These are phyloP conservation scores for Chelmon rostratus DNA, from an alignment of 2,797 vertebrate species.

Conservation along the genomic window DNA sequence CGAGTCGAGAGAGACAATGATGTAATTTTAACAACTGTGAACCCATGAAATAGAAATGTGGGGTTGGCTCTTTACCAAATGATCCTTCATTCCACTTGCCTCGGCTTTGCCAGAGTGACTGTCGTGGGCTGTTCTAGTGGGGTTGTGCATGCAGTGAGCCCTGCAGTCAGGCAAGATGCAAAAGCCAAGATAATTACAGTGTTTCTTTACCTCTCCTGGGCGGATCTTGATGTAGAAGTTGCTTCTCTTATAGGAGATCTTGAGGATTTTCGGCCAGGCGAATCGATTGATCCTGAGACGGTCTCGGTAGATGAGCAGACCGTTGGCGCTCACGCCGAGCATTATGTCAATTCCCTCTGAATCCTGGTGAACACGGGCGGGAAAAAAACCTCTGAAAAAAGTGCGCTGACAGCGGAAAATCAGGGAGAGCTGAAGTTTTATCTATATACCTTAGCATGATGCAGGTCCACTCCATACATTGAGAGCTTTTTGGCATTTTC, in stretches of 20 bases:
- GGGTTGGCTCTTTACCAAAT: slow-evolving; percentile 53
- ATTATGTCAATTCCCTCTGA: slow-evolving; percentile 99
- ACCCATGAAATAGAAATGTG: slow-evolving; percentile 70
- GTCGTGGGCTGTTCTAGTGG: slow-evolving; percentile 34
- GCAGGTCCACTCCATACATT: slow-evolving; percentile 98
- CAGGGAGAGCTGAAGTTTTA: not conserved
- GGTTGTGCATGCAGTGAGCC: slow-evolving; percentile 54
- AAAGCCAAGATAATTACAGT: slow-evolving; percentile 2
- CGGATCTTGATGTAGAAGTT: slow-evolving; percentile 99
- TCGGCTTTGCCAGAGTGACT: slow-evolving; percentile 32
- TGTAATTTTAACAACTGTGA: slow-evolving; percentile 69
- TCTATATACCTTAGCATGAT: slow-evolving; percentile 93
- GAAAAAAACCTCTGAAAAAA: not conserved
- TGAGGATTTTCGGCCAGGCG: slow-evolving; percentile 99
- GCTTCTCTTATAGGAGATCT: slow-evolving; percentile 99
- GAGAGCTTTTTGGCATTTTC: slow-evolving; percentile 99
- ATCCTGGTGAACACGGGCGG: slow-evolving; percentile 84
- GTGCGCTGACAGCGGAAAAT: not conserved
- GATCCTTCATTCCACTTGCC: slow-evolving; percentile 40
- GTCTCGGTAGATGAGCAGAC: slow-evolving; percentile 97
- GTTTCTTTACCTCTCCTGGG: slow-evolving; percentile 92
- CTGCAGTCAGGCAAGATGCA: slow-evolving; percentile 27
- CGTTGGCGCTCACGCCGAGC: slow-evolving; percentile 97
- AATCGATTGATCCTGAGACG: slow-evolving; percentile 98
- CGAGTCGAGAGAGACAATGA: slow-evolving; percentile 58